Evolutionary conservation across 2,888 invertebrate genomes (phyloP).

Genomic region (Sinopyrophorus schimmeli): DNA sequence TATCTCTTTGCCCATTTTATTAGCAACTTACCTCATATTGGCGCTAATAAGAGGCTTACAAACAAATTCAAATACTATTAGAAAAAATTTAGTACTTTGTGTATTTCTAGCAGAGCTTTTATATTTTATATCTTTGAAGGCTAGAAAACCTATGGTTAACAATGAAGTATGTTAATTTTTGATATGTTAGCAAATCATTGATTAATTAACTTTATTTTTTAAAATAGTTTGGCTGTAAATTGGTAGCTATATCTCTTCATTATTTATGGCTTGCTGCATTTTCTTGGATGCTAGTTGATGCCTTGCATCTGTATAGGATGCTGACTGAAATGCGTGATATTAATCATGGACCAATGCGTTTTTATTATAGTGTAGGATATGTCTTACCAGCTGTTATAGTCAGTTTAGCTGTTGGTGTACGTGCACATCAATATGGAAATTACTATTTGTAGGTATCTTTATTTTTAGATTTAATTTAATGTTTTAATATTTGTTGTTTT

Average conservation of each 20-base stretch:
- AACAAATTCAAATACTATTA: slow-evolving; percentile 91
- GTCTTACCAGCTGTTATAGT: slow-evolving; percentile 90
- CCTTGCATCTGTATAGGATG: slow-evolving; percentile 90
- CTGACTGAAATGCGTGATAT: slow-evolving; percentile 94
- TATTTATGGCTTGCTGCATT: slow-evolving; percentile 91
- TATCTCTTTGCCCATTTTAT: slow-evolving; percentile 78
- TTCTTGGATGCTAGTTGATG: slow-evolving; percentile 90
- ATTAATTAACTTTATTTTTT: slow-evolving; percentile 36
- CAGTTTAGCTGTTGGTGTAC: slow-evolving; percentile 87
- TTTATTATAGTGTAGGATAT: slow-evolving; percentile 91
- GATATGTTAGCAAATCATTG: neutral
- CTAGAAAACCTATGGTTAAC: slow-evolving; percentile 75
- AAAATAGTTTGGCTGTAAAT: slow-evolving; percentile 82
- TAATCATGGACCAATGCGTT: slow-evolving; percentile 91
- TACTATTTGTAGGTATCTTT: slow-evolving; percentile 79
- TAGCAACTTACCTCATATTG: slow-evolving; percentile 78
- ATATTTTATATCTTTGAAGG: slow-evolving; percentile 86
- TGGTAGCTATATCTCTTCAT: slow-evolving; percentile 88
- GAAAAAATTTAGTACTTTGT: slow-evolving; percentile 90
- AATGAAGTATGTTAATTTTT: slow-evolving; percentile 69
- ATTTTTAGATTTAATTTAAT: slow-evolving; percentile 11
- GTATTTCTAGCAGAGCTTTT: slow-evolving; percentile 84
- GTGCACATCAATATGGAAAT: slow-evolving; percentile 94
- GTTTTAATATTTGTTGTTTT: slow-evolving; percentile 31
- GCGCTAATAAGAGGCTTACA: slow-evolving; percentile 79